Percentiles rank a stretch among this genome's conserved stretches.
phyloP scores from a whole-genome alignment of 2,113 vertebrate species.

The Indicator indicator region DNA sequence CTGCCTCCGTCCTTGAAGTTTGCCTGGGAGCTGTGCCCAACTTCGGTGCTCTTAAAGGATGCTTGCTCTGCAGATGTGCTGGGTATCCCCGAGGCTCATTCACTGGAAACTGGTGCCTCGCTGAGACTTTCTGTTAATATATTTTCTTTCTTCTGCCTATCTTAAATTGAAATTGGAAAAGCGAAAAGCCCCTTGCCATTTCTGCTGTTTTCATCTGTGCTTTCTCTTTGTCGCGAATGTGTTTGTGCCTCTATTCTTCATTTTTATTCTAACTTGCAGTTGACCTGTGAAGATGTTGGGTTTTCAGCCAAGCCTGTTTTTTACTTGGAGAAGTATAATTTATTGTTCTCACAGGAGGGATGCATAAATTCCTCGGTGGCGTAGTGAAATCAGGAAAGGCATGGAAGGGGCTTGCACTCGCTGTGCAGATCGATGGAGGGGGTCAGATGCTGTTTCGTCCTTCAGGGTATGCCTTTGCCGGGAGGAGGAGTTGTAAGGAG shows the following conservation, averaged over 20 bases:
- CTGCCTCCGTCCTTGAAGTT: slow-evolving; percentile 31
- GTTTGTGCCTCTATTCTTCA: not conserved
- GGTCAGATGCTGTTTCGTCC: not conserved
- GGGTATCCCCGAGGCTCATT: no score
- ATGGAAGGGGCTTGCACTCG: not conserved
- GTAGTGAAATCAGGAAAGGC: not conserved
- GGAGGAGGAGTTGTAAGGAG: not conserved
- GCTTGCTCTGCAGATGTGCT: not conserved
- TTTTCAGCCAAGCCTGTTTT: not conserved
- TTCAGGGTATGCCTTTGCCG: not conserved
- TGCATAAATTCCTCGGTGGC: not conserved
- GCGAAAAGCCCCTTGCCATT: not conserved
- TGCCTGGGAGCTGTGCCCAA: not conserved
- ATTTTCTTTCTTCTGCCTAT: not conserved
- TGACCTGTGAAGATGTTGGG: not conserved
- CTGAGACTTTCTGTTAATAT: not conserved
- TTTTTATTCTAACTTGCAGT: not conserved
- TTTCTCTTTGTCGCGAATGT: not conserved
- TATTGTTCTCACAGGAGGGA: not conserved
- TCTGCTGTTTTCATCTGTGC: not conserved
- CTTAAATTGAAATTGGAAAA: not conserved
- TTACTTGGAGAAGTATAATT: not conserved
- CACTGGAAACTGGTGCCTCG: not conserved
- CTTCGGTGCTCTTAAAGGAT: not conserved
- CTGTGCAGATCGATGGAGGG: not conserved